Percentiles rank a stretch among this genome's conserved stretches.
Evolutionary conservation across 2,888 invertebrate species (phyloP).

Genomic region (Drosophila formosana): DNA sequence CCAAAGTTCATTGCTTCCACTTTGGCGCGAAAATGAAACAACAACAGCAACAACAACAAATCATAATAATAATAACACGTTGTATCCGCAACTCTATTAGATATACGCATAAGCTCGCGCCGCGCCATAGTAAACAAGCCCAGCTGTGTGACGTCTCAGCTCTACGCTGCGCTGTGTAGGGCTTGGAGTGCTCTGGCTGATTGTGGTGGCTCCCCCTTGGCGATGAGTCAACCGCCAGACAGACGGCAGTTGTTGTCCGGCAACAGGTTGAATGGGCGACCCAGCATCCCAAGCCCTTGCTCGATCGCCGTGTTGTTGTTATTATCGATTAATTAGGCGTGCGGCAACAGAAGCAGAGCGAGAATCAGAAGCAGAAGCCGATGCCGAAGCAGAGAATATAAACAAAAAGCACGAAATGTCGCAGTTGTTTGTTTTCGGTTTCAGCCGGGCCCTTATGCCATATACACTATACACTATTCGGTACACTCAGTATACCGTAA

Average conservation of each 20-base stretch:
- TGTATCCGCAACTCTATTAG: slow-evolving; percentile 45
- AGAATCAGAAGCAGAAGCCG: slow-evolving; percentile 9
- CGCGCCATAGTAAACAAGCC: slow-evolving; percentile 37
- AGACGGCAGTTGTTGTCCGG: slow-evolving; percentile 13
- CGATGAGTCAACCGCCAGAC: slow-evolving; percentile 56
- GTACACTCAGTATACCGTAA: not conserved
- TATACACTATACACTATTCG: not conserved
- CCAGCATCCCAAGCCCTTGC: slow-evolving; percentile 24
- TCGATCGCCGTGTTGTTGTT: slow-evolving; percentile 28
- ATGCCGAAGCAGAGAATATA: slow-evolving; percentile 25
- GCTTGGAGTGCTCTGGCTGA: slow-evolving; percentile 11
- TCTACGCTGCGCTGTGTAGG: not conserved
- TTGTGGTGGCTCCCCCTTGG: slow-evolving; percentile 19
- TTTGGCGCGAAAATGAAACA: slow-evolving; percentile 29
- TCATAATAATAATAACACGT: slow-evolving; percentile 46
- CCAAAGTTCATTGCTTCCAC: slow-evolving; percentile 61
- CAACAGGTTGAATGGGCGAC: slow-evolving; percentile 63
- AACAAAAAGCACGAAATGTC: slow-evolving; percentile 63
- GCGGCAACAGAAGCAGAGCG: slow-evolving; percentile 4
- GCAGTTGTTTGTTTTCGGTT: slow-evolving; percentile 70
- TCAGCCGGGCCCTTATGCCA: slow-evolving; percentile 60
- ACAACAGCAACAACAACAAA: not conserved
- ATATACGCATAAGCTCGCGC: slow-evolving; percentile 21
- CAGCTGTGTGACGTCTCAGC: slow-evolving; percentile 20
- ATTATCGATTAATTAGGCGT: slow-evolving; percentile 40